Base-by-base conservation (phyloP, 2,888 invertebrate genomes). In the Cetonia aurata region DNA sequence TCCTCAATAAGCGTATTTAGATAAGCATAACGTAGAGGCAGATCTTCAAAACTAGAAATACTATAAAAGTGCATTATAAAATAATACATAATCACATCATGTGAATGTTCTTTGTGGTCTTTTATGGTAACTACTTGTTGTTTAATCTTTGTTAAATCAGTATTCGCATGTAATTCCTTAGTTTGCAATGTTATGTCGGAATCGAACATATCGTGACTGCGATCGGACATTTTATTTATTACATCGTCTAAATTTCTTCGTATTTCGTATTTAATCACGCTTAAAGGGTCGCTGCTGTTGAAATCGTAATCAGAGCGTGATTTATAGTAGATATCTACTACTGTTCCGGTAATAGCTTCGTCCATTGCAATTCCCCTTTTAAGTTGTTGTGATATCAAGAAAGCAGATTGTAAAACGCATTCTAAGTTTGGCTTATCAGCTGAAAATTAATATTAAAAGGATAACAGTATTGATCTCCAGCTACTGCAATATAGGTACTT, bases 331-430 rank as follows among this genome's bases (percentile, higher is more conserved):
- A 93, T 89, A 79, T 92, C 92, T 0, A 88, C 82, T 74, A 90
- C 89, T 70, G 89, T 87, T 60, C 86, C 87, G 2, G 83, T 76
- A 71, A 92, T 83, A 0, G 92, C 89, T n/a, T 84, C 83, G 10
- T 80, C 77, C n/a, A 86, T 80, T 0, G 87, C 80, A 62, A 89
- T 87, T 0, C 92, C 92, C 59, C 91, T 85, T 1, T 87, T 83
- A 48, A 90, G 80, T 82, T 92, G 90, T 80, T 93, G 92, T 62
- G 87, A 86, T 48, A 89, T 87, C 70, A 93, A 82, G 75, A 89
- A 88, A 0, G 90, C 88, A 0, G 89, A 88, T 81, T 91, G 91
- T 12, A 93, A 82, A 42, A 94, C 83, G 77, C 92, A 89, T 19
- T 88, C 88, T 50, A 91, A 79, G 10, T 87, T 88, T 15, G 91